A percentile compares a stretch with the other conserved stretches of the same genome.
These are phyloP conservation scores for Drepanosiphum platanoidis DNA, from an alignment of 2,888 invertebrate species.

Conservation along the genomic window DNA sequence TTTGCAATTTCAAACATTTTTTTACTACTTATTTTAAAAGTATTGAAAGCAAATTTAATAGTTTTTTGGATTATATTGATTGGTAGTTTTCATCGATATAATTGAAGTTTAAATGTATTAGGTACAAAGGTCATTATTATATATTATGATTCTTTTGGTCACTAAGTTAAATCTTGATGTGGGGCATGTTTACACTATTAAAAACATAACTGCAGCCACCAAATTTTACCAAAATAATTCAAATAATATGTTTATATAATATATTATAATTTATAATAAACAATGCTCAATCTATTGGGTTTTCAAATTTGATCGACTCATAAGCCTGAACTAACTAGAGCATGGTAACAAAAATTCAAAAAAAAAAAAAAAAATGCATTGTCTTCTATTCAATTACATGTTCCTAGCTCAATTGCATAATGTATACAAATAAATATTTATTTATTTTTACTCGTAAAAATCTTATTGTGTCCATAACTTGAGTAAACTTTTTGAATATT, in stretches of 20 bases:
- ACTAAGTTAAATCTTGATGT: neutral
- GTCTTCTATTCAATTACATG: neutral
- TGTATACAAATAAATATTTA: slow-evolving; percentile 6
- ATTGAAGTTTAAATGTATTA: neutral
- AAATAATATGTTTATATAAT: neutral
- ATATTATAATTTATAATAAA: slow-evolving; percentile 13
- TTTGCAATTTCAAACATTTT: neutral
- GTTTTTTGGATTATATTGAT: neutral
- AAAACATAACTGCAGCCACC: neutral
- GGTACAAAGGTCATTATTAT: neutral
- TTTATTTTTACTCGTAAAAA: slow-evolving; percentile 27
- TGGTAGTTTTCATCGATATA: neutral
- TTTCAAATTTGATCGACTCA: slow-evolving; percentile 20
- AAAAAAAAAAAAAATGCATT: neutral
- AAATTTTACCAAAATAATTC: neutral
- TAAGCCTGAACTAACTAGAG: neutral
- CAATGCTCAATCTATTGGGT: slow-evolving; percentile 41
- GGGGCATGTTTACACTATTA: neutral
- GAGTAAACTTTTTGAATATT: slow-evolving; percentile 12
- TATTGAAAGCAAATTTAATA: neutral
- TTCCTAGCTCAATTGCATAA: slow-evolving; percentile 48
- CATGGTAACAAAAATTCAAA: neutral
- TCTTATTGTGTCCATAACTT: slow-evolving; percentile 5
- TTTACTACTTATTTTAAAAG: neutral
- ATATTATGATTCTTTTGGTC: no score